phyloP scores from a whole-genome alignment of 2,888 invertebrate genomes.

The Rambutsinella grinnellia region DNA sequence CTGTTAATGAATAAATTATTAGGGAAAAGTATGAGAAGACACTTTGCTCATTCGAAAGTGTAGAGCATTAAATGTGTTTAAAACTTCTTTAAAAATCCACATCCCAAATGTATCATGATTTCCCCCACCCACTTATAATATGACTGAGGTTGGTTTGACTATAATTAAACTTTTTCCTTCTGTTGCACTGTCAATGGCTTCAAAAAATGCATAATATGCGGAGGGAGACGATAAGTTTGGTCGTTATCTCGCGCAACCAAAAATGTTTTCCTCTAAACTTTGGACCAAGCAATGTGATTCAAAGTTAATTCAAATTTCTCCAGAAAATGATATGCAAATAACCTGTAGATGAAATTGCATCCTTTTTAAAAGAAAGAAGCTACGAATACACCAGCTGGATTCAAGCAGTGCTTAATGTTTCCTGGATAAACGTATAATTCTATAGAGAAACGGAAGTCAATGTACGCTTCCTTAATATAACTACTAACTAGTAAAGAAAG shows the following conservation, averaged over 20 bases:
- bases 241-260: conserved; percentile 16
- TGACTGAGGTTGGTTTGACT: background rate
- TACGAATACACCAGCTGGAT: too few relatives aligned
- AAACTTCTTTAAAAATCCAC: background rate
- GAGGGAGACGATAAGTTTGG: conserved; percentile 39
- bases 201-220: background rate
- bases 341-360: conserved; percentile 24
- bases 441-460: too few relatives aligned
- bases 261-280: background rate
- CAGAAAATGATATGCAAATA: conserved; percentile 40
- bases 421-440: too few relatives aligned
- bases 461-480: too few relatives aligned
- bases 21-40: conserved; percentile 13
- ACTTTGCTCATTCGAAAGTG: conserved; percentile 11
- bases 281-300: background rate
- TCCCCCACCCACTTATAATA: too few relatives aligned
- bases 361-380: too few relatives aligned
- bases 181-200: background rate
- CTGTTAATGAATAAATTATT: conserved; percentile 53
- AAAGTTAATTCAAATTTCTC: background rate
- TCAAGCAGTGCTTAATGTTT: too few relatives aligned
- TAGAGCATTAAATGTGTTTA: conserved; percentile 33
- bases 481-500: too few relatives aligned
- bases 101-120: conserved; percentile 44
- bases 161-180: conserved; percentile 41